Base-by-base conservation (phyloP, 2,888 invertebrate genomes). In the Cataglyphis albicans region DNA sequence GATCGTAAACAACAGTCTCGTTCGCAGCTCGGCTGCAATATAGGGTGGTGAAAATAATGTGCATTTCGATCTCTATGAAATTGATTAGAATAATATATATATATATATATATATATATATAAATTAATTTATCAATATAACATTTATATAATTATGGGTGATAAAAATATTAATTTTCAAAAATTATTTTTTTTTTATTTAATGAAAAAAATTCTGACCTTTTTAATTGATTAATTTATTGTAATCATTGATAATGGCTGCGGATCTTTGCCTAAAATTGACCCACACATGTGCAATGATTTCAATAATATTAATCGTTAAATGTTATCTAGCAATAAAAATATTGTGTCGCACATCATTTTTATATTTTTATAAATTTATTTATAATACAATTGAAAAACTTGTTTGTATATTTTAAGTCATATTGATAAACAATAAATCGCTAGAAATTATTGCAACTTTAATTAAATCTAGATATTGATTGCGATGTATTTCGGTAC, bases 1-100 rank as follows among this genome's bases (percentile, higher is more conserved):
- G 72, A 21, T 25, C 72, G 72, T 78, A 78, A 78, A 78, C 78
- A 78, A 78, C 76, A 9, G 32, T 21, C 41, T 72, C 78, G 32
- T 78, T 78, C 57, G 32, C 57, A 41, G 21, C 25, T 25, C 41
- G n/a, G 21, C 44, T 44, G 38, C 29, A 21, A 72, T 59, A 78
- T 5, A 57, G 57, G 73, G 57, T 57, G 57, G 32, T n/a, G 32
- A 25, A 12, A 78, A 70, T 29, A n/a, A 52, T 55, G 48, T 48
- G 48, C 32, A 48, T 10, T 75, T 35, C 6, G 44, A 41, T 32
- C 32, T 44, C 15, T 15, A n/a, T 44, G 44, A 61, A 74, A 74
- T 15, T 63, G 15, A 18, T 18, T 10, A 25, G 59, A 59, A 72
- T n/a, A 29, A 25, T 0, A 18, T 7, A 21, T n/a, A 38, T 12